These are phyloP conservation scores for Parnassius glacialis DNA, from an alignment of 2,888 invertebrate genomes.

Conservation along the genomic window DNA sequence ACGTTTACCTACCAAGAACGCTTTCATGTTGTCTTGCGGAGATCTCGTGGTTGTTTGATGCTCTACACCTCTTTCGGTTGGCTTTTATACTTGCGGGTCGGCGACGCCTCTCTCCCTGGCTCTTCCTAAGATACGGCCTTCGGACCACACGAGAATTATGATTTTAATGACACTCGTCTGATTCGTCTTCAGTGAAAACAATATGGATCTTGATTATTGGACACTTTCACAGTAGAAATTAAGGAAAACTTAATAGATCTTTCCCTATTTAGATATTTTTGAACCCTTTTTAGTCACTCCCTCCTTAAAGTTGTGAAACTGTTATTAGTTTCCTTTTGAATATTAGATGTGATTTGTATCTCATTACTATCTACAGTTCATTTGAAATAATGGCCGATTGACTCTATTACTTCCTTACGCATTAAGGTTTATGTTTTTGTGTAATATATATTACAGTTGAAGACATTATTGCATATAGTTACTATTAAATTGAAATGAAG, in stretches of 20 bases:
- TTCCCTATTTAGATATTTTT: not conserved
- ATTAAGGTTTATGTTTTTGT: not conserved
- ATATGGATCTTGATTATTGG: constrained; percentile 60
- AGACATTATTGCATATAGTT: not conserved
- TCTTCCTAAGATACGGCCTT: constrained; percentile 80
- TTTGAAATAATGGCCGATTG: not conserved
- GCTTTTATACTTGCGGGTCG: constrained; percentile 69
- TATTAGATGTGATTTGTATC: not conserved
- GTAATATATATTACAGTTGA: not conserved
- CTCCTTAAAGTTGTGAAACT: too few species aligned
- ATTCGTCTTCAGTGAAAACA: constrained; percentile 77
- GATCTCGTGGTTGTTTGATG: constrained; percentile 76
- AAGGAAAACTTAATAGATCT: constrained; percentile 17
- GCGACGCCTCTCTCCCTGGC: constrained; percentile 74
- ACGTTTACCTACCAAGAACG: constrained; percentile 78
- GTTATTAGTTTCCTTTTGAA: not conserved
- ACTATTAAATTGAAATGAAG: constrained; percentile 5
- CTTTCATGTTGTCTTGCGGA: constrained; percentile 80
- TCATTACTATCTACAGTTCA: not conserved
- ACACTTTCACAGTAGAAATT: constrained; percentile 57
- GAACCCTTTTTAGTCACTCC: not conserved
- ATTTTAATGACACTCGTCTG: constrained; percentile 76
- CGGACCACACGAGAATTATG: constrained; percentile 76
- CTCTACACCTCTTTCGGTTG: constrained; percentile 58
- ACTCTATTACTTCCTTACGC: not conserved